Evolutionary conservation across 1,140 invertebrate genomes (phyloP).

Genomic region (Lasioglossum albipes): DNA sequence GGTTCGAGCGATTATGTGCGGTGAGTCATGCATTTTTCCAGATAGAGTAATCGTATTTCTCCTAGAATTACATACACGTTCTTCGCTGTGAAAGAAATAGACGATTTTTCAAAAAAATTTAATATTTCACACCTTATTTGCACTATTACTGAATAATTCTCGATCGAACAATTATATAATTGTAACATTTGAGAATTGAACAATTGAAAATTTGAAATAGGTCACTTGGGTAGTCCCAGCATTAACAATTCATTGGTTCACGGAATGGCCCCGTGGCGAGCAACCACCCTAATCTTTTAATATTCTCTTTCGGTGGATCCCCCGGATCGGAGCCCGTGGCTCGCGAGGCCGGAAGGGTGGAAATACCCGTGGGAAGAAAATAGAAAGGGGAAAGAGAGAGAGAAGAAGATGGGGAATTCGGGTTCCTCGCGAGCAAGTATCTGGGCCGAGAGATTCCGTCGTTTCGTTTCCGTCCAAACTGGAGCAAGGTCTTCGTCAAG

Average conservation of each 20-base stretch:
- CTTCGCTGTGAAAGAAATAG: too few relatives aligned
- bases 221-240: too few relatives aligned
- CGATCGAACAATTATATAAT: too few relatives aligned
- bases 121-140: too few relatives aligned
- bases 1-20: too few relatives aligned
- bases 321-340: neutral
- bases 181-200: too few relatives aligned
- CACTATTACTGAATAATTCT: too few relatives aligned
- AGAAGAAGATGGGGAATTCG: constrained; percentile 13
- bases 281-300: constrained; percentile 8
- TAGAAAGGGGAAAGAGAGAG: constrained; percentile 8
- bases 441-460: constrained; percentile 54
- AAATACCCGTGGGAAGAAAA: constrained; percentile 30
- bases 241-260: neutral
- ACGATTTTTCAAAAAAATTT: too few relatives aligned
- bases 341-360: constrained; percentile 13
- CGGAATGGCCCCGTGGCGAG: neutral
- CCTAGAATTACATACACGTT: too few relatives aligned
- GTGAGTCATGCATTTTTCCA: too few relatives aligned
- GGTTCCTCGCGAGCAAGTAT: constrained; percentile 43
- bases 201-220: too few relatives aligned
- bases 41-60: too few relatives aligned
- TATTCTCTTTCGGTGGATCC: neutral
- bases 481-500: constrained; percentile 58
- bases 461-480: constrained; percentile 56